Evolutionary conservation across 2,888 invertebrate genomes (phyloP).

Genomic region (Lissocephala sabroskyi): DNA sequence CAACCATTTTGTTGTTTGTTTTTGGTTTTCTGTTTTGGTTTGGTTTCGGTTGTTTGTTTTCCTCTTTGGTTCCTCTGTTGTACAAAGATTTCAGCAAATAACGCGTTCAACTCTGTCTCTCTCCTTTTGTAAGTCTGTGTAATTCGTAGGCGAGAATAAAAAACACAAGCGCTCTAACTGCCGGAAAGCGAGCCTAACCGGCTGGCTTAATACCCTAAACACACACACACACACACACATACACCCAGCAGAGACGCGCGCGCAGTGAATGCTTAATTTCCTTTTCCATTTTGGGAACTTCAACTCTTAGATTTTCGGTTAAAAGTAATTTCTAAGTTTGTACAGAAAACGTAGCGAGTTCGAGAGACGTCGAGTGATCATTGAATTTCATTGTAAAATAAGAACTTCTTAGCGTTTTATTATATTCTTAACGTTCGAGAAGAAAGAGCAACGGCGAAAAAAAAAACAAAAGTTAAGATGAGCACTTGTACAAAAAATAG

Average conservation of each 20-base stretch:
- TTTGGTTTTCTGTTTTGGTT: neutral
- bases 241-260: slow-evolving; percentile 4
- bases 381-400: slow-evolving; percentile 52
- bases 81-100: slow-evolving; percentile 49
- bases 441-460: slow-evolving; percentile 30
- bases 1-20: slow-evolving; percentile 1
- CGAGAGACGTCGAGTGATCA: too few species aligned
- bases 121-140: slow-evolving; percentile 37
- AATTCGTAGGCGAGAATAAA: slow-evolving; percentile 17
- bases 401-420: slow-evolving; percentile 4
- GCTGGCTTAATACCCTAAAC: slow-evolving; percentile 9
- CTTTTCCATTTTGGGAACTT: slow-evolving; percentile 20
- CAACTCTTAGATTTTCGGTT: slow-evolving; percentile 22
- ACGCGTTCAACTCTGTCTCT: slow-evolving; percentile 26
- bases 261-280: slow-evolving; percentile 26
- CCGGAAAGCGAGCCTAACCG: neutral
- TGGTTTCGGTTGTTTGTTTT: slow-evolving; percentile 31
- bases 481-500: slow-evolving; percentile 50
- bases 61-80: slow-evolving; percentile 31
- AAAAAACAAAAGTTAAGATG: slow-evolving; percentile 46
- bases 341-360: slow-evolving; percentile 52
- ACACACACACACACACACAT: slow-evolving; percentile 18
- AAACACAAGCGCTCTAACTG: slow-evolving; percentile 14
- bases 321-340: slow-evolving; percentile 21
- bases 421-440: neutral